Evolutionary conservation across 2,888 invertebrate species (phyloP).

Genomic region (Panopea generosa): DNA sequence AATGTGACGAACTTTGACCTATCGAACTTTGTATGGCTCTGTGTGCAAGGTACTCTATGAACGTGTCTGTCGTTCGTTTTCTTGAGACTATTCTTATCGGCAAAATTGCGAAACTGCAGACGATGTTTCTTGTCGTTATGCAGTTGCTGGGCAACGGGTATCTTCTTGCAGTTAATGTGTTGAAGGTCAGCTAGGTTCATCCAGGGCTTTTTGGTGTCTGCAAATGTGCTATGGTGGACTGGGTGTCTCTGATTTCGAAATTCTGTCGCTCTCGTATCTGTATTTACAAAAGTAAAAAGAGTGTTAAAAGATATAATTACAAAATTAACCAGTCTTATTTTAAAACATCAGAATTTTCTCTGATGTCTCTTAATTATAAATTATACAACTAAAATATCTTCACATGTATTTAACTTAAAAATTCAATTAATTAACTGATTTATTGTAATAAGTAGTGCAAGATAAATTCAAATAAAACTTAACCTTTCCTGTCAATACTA

Average conservation of each 20-base stretch:
- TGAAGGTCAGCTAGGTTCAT: slow-evolving; percentile 59
- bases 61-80: slow-evolving; percentile 8
- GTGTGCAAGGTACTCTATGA: slow-evolving; percentile 33
- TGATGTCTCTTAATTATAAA: no score
- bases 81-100: slow-evolving; percentile 40
- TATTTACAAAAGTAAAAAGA: background rate
- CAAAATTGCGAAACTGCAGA: slow-evolving; percentile 48
- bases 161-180: slow-evolving; percentile 37
- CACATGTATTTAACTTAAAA: no score
- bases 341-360: no score
- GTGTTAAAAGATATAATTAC: background rate
- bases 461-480: no score
- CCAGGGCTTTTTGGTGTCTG: slow-evolving; percentile 43
- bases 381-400: no score
- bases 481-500: no score
- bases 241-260: slow-evolving; percentile 33
- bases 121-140: slow-evolving; percentile 47
- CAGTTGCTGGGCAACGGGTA: slow-evolving; percentile 53
- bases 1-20: slow-evolving; percentile 37
- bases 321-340: no score
- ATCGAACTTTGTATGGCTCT: slow-evolving; percentile 46
- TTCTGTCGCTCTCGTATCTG: slow-evolving; percentile 43
- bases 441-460: no score
- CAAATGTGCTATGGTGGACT: slow-evolving; percentile 45
- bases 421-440: no score